Evolutionary conservation across 64 coral and sea anemone species (phyloP).

Genomic region (Montipora foliosa): DNA sequence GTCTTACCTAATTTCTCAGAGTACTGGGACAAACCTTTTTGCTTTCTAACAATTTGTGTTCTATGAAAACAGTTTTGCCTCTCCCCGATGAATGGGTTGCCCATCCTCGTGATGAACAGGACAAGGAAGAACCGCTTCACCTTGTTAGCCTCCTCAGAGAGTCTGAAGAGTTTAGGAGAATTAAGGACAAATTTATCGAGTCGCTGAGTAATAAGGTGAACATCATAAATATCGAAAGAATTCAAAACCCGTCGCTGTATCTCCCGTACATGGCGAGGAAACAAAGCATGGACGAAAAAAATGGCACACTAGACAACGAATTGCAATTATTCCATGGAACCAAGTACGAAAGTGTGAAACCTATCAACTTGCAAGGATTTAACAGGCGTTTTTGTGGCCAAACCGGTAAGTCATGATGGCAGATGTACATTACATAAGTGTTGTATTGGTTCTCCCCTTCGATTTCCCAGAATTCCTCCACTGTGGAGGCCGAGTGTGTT

Average conservation of each 20-base stretch:
- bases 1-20: background rate
- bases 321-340: conserved; percentile 63
- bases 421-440: too few species aligned
- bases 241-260: conserved; percentile 67
- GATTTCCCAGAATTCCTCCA: too few species aligned
- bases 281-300: conserved; percentile 54
- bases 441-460: too few species aligned
- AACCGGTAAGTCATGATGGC: conserved; percentile 16
- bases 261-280: conserved; percentile 32
- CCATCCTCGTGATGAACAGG: background rate
- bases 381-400: conserved; percentile 50
- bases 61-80: conserved; percentile 7
- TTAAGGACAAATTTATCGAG: background rate
- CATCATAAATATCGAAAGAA: conserved; percentile 47
- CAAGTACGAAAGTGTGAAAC: background rate
- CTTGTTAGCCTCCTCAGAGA: background rate
- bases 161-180: conserved; percentile 21
- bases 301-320: conserved; percentile 33
- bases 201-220: background rate
- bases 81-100: conserved; percentile 47
- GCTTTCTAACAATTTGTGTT: background rate
- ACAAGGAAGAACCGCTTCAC: conserved; percentile 21
- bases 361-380: conserved; percentile 62
- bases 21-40: background rate
- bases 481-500: too few species aligned